These are phyloP conservation scores for Polydesmus complanatus DNA, from an alignment of 2,888 invertebrate genomes.

Conservation along the genomic window DNA sequence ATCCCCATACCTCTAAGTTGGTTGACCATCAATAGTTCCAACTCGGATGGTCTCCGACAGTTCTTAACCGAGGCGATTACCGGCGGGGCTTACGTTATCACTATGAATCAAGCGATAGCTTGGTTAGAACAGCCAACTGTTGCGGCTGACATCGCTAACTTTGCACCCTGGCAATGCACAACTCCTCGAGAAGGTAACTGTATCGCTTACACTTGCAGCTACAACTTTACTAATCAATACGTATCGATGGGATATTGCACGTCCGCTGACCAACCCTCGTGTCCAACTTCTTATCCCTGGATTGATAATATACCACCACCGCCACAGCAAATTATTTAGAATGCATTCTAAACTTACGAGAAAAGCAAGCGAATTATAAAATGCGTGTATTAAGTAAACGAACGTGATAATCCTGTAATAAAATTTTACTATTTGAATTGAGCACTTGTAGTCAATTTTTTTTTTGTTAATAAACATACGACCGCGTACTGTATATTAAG, in stretches of 20 bases:
- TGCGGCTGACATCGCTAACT: background rate
- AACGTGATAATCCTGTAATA: too few species aligned
- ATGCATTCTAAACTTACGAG: too few species aligned
- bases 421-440: too few species aligned
- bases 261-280: background rate
- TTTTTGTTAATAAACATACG: too few species aligned
- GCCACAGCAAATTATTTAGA: too few species aligned
- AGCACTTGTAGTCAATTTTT: too few species aligned
- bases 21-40: background rate
- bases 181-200: background rate
- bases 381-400: too few species aligned
- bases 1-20: background rate
- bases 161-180: background rate
- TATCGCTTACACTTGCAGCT: background rate
- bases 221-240: background rate
- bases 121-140: background rate
- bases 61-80: background rate
- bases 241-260: background rate
- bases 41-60: background rate
- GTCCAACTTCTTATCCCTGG: background rate
- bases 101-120: background rate
- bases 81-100: background rate
- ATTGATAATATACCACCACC: background rate
- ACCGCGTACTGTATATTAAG: too few species aligned
- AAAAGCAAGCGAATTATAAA: too few species aligned